Conservation (phyloP, 2,888 invertebrate genomes). For the Amphipyra berbera region DNA sequence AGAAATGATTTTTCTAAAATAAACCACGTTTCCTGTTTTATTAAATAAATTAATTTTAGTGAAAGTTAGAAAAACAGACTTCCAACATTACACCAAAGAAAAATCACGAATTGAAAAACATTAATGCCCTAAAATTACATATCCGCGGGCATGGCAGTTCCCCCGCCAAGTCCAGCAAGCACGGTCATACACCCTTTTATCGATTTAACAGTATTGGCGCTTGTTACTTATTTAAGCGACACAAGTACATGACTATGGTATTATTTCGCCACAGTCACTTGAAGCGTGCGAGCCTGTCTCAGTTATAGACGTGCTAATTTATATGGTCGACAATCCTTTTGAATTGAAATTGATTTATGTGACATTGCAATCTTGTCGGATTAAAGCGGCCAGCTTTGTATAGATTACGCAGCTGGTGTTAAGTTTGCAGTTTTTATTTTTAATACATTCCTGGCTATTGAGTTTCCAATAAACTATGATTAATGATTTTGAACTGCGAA, state of each 20-base stretch:
- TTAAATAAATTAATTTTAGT: no score
- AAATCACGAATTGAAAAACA: no score
- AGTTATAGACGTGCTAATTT: slow-evolving; percentile 60
- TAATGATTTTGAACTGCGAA: slow-evolving; percentile 35
- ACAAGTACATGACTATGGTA: slow-evolving; percentile 12
- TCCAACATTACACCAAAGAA: no score
- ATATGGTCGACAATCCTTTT: slow-evolving; percentile 58
- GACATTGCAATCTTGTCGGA: slow-evolving; percentile 60
- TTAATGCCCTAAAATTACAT: no score
- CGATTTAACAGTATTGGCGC: no score
- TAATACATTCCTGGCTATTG: slow-evolving; percentile 53
- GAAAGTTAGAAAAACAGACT: no score
- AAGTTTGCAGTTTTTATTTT: slow-evolving; percentile 53
- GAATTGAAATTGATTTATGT: slow-evolving; percentile 71
- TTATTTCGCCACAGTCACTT: slow-evolving; percentile 38
- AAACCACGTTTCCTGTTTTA: no score
- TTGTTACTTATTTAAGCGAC: no score
- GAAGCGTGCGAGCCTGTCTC: slow-evolving; percentile 51
- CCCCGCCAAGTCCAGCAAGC: no score
- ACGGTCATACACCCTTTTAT: no score
- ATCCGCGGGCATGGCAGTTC: no score
- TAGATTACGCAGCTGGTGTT: slow-evolving; percentile 53
- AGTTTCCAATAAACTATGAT: slow-evolving; percentile 54
- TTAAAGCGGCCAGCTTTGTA: slow-evolving; percentile 58
- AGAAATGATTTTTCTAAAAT: no score